Evolutionary conservation across 2,888 invertebrate genomes (phyloP), one percentile per base, ranked within the genome.

Genomic region (Callimorpha dominula): DNA sequence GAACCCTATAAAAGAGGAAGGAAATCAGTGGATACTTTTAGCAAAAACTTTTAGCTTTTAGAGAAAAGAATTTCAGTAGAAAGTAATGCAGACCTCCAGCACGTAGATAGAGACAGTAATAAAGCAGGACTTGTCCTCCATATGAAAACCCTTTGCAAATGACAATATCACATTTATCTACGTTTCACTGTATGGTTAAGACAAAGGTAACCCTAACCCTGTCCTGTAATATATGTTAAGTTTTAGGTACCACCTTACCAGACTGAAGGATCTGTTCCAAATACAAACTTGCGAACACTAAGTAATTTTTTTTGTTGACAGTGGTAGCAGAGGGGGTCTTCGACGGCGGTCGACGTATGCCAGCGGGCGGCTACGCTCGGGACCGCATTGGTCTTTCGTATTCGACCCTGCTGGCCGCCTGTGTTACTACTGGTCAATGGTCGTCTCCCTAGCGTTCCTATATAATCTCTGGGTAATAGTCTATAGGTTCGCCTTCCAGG

Each of bases 391-490:
- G 98, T 99, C 99, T 70, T 99, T 99, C 94, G 99, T 99, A 83
- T 99, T 99, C 94, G 99, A 99, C 96, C 99, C 99, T 43, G 99
- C 99, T 84, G 99, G 99, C 80, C 97, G 99, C 70, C 97, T 99
- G 80, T 99, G 98, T 95, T 99, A 99, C 96, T 99, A 99, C 92
- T 99, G 99, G 99, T 99, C 99, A 87, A 98, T 99, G 98, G 98
- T 99, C 86, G 99, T 99, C 85, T 99, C 99, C 84, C 97, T 99
- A 90, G 99, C 99, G 90, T 99, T 99, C 96, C 97, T 99, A 89
- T 99, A 99, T 96, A 99, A 99, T 95, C 98, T 99, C 91, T 99
- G 99, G 99, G 99, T 99, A 94, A 99, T 99, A 96, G 99, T 99
- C 93, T 99, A 99, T 96, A 97, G 99, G 95, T 99, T 99, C 97